These are phyloP conservation scores for Naja naja DNA, from an alignment of 2,113 vertebrate genomes.

Conservation along the genomic window DNA sequence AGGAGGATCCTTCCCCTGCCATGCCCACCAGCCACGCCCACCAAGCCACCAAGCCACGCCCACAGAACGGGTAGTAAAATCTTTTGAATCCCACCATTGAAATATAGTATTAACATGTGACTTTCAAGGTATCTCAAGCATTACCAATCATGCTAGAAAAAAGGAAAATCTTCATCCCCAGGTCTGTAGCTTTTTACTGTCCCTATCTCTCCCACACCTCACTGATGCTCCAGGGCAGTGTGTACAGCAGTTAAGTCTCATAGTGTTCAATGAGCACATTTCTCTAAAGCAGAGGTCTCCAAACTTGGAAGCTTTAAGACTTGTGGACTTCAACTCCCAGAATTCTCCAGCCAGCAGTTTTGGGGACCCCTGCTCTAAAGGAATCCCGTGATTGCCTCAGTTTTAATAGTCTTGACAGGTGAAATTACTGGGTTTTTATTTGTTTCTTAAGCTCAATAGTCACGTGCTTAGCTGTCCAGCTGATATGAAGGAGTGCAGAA, in stretches of 20 bases:
- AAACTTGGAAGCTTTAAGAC: too few relatives aligned
- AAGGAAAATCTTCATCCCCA: not conserved
- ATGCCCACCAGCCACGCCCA: too few relatives aligned
- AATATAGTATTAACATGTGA: not conserved
- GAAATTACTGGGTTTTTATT: not conserved
- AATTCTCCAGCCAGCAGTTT: too few relatives aligned
- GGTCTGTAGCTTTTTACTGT: not conserved
- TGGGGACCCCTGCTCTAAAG: not conserved
- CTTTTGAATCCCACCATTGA: too few relatives aligned
- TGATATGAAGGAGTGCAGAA: not conserved
- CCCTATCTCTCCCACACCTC: not conserved
- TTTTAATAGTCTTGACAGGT: not conserved
- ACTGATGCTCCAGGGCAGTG: not conserved
- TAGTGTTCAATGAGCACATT: not conserved
- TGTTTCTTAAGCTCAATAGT: not conserved
- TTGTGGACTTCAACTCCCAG: too few relatives aligned
- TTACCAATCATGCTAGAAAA: not conserved
- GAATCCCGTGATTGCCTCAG: not conserved
- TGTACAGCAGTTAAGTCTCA: not conserved
- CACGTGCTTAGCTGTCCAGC: not conserved
- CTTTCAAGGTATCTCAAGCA: not conserved
- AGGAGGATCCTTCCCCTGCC: too few relatives aligned
- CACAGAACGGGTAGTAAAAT: too few relatives aligned
- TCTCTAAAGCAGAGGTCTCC: not conserved
- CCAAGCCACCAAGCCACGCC: too few relatives aligned